Percentiles rank a stretch among this genome's conserved stretches.
These are phyloP conservation scores for Pontoporia blainvillei DNA, from an alignment of 2,113 vertebrate genomes.

Conservation along the genomic window DNA sequence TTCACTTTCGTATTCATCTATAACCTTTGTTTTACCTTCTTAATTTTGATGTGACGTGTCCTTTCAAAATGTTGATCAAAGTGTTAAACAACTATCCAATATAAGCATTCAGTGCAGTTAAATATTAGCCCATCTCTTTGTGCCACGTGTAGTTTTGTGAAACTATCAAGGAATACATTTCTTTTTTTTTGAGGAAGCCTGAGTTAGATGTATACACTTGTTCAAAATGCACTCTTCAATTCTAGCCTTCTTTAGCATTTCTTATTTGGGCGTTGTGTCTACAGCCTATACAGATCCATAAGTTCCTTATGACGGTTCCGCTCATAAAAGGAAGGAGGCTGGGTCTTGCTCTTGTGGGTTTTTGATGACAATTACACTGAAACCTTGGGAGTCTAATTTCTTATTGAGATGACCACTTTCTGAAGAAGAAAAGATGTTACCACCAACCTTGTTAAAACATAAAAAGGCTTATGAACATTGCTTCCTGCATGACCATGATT, in stretches of 20 bases:
- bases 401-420: not conserved
- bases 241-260: not conserved
- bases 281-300: not conserved
- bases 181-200: not conserved
- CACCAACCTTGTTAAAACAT: not conserved
- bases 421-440: not conserved
- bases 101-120: not conserved
- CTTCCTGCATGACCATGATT: not conserved
- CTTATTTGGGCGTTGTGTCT: not conserved
- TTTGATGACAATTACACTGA: not conserved
- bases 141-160: not conserved
- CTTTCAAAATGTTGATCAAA: not conserved
- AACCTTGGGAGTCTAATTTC: not conserved
- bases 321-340: not conserved
- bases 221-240: not conserved
- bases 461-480: not conserved
- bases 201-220: not conserved
- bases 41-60: not conserved
- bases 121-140: not conserved
- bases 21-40: not conserved
- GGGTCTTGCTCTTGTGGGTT: not conserved
- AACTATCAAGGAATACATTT: not conserved
- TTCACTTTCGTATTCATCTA: not conserved
- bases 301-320: not conserved
- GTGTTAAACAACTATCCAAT: not conserved